Evolutionary conservation across 35 echinoderm and acorn worm species (phyloP), one percentile per base, ranked within the genome.

Genomic region (Apostichopus parvimensis): DNA sequence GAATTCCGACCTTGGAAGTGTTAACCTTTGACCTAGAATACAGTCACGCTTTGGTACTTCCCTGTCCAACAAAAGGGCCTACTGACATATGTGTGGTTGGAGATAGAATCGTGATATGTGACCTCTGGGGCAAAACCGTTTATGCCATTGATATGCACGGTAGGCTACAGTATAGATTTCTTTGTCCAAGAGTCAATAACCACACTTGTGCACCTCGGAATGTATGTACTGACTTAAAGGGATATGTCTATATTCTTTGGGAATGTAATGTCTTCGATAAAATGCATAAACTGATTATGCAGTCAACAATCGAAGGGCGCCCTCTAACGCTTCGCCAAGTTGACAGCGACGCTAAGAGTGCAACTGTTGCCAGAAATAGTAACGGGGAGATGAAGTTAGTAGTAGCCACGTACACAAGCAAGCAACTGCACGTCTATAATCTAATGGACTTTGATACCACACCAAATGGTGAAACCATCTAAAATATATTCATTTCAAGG

Each of bases 191-290:
- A 23, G 86, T 88, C 4, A 88, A 88, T 45, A 15, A 53, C 15
- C 64, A 66, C 21, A 61, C 58, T 12, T 88, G 86, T 72, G 86
- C 86, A 88, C 86, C 86, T 25, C 86, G 86, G 0, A 88, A 64
- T 88, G 86, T 88, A 34, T 88, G 86, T 66, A 73, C 23, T 12
- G 86, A 88, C 64, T 72, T 24, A 4, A 53, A 17, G 5, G 86
- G 86, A 17, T 88, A 88, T 23, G 57, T 88, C 6, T 88, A 88
- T 54, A 66, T 88, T 34, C 28, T 88, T 26, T 88, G 86, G 86
- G 86, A 88, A 26, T 88, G 86, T n/a, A 88, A 88, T 73, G 64
- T 88, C 18, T 52, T 20, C 7, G 64, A 64, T 20, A 22, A 60
- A 12, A 60, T 88, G 21, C 86, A 73, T 73, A 88, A 88, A 52